Conservation (phyloP, 1,140 invertebrate genomes). For the Penaeus indicus region DNA sequence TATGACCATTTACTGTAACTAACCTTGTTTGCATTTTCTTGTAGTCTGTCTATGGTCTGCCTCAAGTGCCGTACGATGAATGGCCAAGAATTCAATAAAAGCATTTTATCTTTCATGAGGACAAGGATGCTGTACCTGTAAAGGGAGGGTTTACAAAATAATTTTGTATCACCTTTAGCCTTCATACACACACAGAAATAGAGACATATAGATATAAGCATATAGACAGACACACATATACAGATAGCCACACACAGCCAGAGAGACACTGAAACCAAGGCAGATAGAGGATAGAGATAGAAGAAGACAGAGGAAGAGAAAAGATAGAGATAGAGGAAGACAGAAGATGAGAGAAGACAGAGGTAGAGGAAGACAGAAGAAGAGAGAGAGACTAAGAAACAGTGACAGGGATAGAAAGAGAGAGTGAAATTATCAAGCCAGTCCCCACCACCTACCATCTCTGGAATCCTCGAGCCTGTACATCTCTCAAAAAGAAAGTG, state of each 20-base stretch:
- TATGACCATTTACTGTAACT: neutral
- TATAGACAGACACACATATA: too few species aligned
- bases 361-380: too few species aligned
- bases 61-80: constrained; percentile 48
- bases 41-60: constrained; percentile 35
- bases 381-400: too few species aligned
- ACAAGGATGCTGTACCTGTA: constrained; percentile 81
- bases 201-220: too few species aligned
- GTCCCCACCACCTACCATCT: constrained; percentile 75
- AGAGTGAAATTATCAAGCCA: neutral
- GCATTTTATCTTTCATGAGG: constrained; percentile 88
- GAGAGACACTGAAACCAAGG: too few species aligned
- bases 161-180: neutral
- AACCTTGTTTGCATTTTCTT: constrained; percentile 52
- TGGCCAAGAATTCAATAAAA: constrained; percentile 73
- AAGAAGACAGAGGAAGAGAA: too few species aligned
- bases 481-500: constrained; percentile 87
- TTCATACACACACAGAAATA: neutral
- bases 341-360: too few species aligned
- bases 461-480: constrained; percentile 84
- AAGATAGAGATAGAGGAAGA: too few species aligned
- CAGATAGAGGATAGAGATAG: too few species aligned
- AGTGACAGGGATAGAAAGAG: neutral
- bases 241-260: too few species aligned
- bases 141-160: constrained; percentile 65